These are phyloP conservation scores for Cnemophilus loriae DNA, from an alignment of 2,113 vertebrate species.

Conservation along the genomic window DNA sequence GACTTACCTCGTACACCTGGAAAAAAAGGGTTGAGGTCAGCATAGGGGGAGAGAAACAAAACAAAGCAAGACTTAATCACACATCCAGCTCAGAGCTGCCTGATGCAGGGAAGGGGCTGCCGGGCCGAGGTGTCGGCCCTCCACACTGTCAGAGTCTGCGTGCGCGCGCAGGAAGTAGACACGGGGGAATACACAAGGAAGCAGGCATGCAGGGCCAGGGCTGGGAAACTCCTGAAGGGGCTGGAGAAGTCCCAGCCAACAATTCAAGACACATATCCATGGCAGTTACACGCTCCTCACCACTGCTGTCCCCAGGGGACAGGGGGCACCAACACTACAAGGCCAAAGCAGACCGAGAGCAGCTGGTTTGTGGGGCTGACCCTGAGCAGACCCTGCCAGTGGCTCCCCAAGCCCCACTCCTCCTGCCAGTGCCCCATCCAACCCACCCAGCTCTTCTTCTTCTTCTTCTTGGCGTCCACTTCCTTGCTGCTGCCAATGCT, in stretches of 20 bases:
- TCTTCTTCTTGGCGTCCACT: conserved; percentile 92
- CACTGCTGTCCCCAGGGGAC: neutral
- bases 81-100: conserved; percentile 18
- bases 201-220: neutral
- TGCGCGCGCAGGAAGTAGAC: neutral
- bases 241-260: neutral
- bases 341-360: neutral
- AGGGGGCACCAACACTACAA: neutral
- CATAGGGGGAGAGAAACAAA: conserved; percentile 81
- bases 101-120: neutral
- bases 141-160: neutral
- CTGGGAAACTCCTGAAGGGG: neutral
- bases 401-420: neutral
- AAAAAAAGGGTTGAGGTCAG: conserved; percentile 85
- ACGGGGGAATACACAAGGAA: neutral
- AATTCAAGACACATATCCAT: neutral
- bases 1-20: conserved; percentile 97
- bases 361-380: neutral
- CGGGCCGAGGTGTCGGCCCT: rapidly evolving
- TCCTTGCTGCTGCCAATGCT: conserved; percentile 92
- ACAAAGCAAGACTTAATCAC: conserved; percentile 77
- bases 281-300: neutral
- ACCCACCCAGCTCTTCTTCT: conserved; percentile 96
- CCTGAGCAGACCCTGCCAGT: neutral
- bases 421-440: neutral